phyloP scores from a whole-genome alignment of 2,797 vertebrate genomes.

The Sphaeramia orbicularis region DNA sequence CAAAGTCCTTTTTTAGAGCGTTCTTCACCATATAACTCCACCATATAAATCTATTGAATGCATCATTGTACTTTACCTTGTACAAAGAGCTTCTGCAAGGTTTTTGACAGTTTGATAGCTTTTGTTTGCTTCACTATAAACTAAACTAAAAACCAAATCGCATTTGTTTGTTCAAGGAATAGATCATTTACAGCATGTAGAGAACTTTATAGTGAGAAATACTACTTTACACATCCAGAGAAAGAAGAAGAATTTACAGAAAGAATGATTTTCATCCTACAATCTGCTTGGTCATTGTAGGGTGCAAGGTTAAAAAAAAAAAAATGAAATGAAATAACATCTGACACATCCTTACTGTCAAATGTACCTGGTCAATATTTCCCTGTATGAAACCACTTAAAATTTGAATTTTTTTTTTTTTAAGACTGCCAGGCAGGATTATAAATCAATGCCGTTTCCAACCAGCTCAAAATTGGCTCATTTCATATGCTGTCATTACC shows the following conservation, averaged over 20 bases:
- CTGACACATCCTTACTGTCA: background rate
- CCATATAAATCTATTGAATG: slow-evolving; percentile 13
- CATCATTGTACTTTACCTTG: slow-evolving; percentile 22
- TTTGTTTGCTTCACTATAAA: slow-evolving; percentile 50
- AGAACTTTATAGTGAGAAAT: slow-evolving; percentile 3
- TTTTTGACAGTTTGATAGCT: slow-evolving; percentile 10
- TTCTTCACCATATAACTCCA: slow-evolving; percentile 24
- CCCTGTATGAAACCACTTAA: background rate
- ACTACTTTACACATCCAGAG: slow-evolving; percentile 16
- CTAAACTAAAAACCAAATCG: slow-evolving; percentile 21
- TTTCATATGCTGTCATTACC: slow-evolving; percentile 59
- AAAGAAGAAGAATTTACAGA: slow-evolving; percentile 8
- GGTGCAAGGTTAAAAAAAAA: too few species aligned
- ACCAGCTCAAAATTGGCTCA: slow-evolving; percentile 38
- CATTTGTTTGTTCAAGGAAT: slow-evolving; percentile 32
- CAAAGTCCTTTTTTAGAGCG: slow-evolving; percentile 31
- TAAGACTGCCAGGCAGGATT: slow-evolving; percentile 3
- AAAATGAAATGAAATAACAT: slow-evolving; percentile 15
- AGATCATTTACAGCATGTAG: slow-evolving; percentile 20
- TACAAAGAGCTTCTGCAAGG: slow-evolving; percentile 12
- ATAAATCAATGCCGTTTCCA: slow-evolving; percentile 42
- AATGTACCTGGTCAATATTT: background rate
- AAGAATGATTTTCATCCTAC: too few species aligned
- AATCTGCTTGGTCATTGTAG: too few species aligned
- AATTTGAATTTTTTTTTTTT: slow-evolving; percentile 6